Percentiles rank a stretch among this genome's conserved stretches.
These are phyloP conservation scores for Odocoileus hemionus DNA, from an alignment of 2,113 vertebrate genomes.

Conservation along the genomic window DNA sequence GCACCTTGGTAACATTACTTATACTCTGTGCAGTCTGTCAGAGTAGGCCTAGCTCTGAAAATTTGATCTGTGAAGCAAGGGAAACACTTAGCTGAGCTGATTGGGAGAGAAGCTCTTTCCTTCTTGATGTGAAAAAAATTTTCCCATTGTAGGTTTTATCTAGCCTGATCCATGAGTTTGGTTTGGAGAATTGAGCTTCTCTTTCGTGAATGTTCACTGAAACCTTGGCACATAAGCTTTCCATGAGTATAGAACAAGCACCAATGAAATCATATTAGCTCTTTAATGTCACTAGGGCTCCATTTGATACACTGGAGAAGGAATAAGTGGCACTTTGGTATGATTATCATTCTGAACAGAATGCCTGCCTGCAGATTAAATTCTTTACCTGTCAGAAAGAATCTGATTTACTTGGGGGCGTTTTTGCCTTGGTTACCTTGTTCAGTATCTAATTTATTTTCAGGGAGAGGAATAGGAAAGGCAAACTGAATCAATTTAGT, in stretches of 20 bases:
- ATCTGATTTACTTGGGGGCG: background rate
- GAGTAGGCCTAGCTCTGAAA: background rate
- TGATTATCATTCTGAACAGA: conserved; percentile 18
- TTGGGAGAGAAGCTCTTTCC: background rate
- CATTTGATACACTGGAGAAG: background rate
- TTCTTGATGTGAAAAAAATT: background rate
- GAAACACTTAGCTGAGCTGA: background rate
- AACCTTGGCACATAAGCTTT: background rate
- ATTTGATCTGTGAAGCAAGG: background rate
- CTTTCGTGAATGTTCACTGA: background rate
- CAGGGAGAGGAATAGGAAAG: background rate
- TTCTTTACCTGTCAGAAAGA: conserved; percentile 1
- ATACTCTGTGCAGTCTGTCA: background rate
- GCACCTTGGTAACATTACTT: background rate
- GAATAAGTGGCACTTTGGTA: background rate
- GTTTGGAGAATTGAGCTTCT: background rate
- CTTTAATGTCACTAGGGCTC: background rate
- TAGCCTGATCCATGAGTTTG: background rate
- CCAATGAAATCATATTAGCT: background rate
- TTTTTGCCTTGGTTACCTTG: conserved; percentile 40
- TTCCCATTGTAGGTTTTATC: background rate
- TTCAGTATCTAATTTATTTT: conserved; percentile 41
- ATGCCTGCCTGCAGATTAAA: background rate
- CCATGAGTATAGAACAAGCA: background rate
- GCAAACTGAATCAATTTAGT: background rate